Evolutionary conservation across 2,797 vertebrate species (phyloP), one percentile per base, ranked within the genome.

Genomic region (Aselliscus stoliczkanus): DNA sequence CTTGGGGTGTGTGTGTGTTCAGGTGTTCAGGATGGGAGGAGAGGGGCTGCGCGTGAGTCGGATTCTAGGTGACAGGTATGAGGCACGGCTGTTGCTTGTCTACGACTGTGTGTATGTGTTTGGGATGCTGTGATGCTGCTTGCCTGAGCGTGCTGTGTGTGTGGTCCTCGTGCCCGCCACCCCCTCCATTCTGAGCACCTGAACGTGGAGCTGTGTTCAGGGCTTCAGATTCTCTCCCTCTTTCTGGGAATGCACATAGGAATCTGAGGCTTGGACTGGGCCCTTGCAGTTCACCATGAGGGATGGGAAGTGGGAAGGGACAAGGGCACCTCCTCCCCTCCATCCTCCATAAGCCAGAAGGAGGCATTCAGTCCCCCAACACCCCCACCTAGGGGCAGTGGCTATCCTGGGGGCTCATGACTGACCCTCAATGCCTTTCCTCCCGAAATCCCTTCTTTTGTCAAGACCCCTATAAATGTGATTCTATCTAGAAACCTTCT

Each of bases 11-110:
- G 62, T 50, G 8, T 62, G 31, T 62, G 56, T 23, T 25, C 64
- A 62, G 37, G 25, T 62, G 56, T 23, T 25, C 58, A 62, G 37
- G 58, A 50, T 39, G 84, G 47, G 34, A 67, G 23, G 15, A 17
- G 76, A 25, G 42, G 14, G 20, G 23, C 69, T 39, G 5, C 21
- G 29, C 37, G 4, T 34, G 60, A 23, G 42, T 15, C 37, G 21
- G 80, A 44, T 34, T 52, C 44, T 14, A 8, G 52, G n/a, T 13
- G 42, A 85, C 83, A 34, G 37, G n/a, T 37, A 14, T 6, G 62
- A 37, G 58, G 5, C 0, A 1, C 0, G 7, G 37, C 31, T 37
- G 60, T 21, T 29, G 20, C 44, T 29, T 25, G 56, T 21, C 9
- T 39, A 39, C 23, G 25, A 52, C 31, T 52, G 50, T 15, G 3